A percentile compares a stretch with the other conserved stretches of the same genome.
Conservation (phyloP, 2,113 vertebrate species). For the Tenrec ecaudatus region DNA sequence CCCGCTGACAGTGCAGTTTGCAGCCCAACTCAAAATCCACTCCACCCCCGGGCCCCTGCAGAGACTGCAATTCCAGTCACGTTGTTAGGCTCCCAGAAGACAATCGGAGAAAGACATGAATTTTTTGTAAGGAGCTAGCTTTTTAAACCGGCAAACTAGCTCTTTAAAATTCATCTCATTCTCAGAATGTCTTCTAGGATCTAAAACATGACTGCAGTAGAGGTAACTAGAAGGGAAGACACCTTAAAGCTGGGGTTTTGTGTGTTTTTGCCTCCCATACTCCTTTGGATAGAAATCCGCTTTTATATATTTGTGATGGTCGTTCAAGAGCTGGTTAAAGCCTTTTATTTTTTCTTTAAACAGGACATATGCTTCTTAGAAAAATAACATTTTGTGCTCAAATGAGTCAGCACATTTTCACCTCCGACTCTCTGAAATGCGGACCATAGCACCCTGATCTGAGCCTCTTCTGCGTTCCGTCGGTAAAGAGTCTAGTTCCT, state of each 20-base stretch:
- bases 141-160: neutral
- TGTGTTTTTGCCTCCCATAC: neutral
- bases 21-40: too few species aligned
- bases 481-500: neutral
- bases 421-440: neutral
- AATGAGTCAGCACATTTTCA: constrained; percentile 33
- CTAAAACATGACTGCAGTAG: constrained; percentile 1
- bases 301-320: neutral
- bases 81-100: too few species aligned
- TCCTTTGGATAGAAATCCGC: neutral
- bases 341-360: neutral
- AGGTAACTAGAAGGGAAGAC: neutral
- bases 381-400: neutral
- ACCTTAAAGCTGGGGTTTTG: neutral
- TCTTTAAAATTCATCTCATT: neutral
- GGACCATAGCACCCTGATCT: neutral
- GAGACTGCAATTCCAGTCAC: too few species aligned
- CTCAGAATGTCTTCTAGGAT: neutral
- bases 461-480: neutral
- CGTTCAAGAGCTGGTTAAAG: neutral
- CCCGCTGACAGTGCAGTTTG: too few species aligned
- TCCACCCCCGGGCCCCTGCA: too few species aligned
- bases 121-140: neutral
- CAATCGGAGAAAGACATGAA: too few species aligned
- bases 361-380: neutral